Evolutionary conservation across 1,140 invertebrate genomes (phyloP), one percentile per base, ranked within the genome.

Genomic region (Drosophila simulans): DNA sequence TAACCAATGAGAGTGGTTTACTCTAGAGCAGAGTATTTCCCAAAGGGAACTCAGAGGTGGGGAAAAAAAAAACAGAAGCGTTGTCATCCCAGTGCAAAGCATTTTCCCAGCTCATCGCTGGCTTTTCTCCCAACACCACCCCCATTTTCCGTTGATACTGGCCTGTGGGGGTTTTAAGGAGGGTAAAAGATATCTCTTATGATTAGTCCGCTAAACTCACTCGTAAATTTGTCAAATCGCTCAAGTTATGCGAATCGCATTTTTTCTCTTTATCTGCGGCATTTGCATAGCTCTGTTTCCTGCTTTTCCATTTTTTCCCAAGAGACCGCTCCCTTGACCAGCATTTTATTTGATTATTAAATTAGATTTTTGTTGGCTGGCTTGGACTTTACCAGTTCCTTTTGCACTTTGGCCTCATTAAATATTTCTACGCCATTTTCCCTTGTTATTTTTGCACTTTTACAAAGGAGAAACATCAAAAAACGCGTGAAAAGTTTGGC

Each of bases 181-280:
- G 55, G 57, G 13, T 22, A 62, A 42, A 25, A 42, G 35, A 82
- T 80, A 86, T 86, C 74, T 79, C 52, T 68, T 63, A 78, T 86
- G 84, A 88, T 89, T 88, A 88, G 84, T 88, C 51, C 72, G 76
- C 84, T 80, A 74, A 88, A 84, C 68, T 84, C 72, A 84, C 84
- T 85, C 85, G 80, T 89, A 89, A 85, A 90, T 90, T 89, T 89
- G 85, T 90, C 85, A 88, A 88, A 83, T 88, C 83, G 75, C 78
- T 37, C 69, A 72, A 82, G 82, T 82, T 78, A 82, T 86, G 59
- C 42, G 55, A 73, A 55, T 62, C 54, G 55, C 58, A 62, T 51
- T 82, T 73, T 49, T 59, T 35, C 64, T 45, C 40, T 34, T 58
- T 62, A 78, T 81, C 78, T 77, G 68, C 56, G 52, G 70, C 55